Conservation (phyloP, 1,140 invertebrate species). For the Cydia pomonella region DNA sequence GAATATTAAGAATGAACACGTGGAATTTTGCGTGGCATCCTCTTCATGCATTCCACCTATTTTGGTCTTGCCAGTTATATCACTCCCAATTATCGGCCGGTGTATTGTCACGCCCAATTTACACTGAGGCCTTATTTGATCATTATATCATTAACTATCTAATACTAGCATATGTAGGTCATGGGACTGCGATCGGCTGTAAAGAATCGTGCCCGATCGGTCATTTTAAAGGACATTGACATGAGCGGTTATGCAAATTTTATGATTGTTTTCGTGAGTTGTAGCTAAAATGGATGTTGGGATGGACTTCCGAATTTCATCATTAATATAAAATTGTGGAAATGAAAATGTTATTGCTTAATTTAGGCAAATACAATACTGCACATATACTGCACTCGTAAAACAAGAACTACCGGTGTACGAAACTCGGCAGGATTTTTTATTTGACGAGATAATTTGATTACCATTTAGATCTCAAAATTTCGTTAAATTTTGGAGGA, state of each 20-base stretch:
- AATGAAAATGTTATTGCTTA: neutral
- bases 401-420: too few relatives aligned
- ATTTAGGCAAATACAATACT: neutral
- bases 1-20: too few relatives aligned
- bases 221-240: constrained; percentile 57
- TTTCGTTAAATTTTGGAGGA: too few relatives aligned
- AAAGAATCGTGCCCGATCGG: constrained; percentile 52
- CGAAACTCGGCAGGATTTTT: too few relatives aligned
- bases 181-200: constrained; percentile 55
- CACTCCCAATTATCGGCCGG: neutral
- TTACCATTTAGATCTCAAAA: too few relatives aligned
- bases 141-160: constrained; percentile 40
- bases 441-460: too few relatives aligned
- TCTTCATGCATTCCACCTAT: neutral
- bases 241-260: constrained; percentile 43
- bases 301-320: neutral
- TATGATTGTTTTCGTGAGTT: constrained; percentile 33
- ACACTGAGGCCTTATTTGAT: constrained; percentile 34
- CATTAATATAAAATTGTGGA: neutral
- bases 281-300: neutral
- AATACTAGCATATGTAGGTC: constrained; percentile 55
- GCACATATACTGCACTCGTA: too few relatives aligned
- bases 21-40: neutral
- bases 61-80: constrained; percentile 13
- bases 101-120: constrained; percentile 25